A percentile compares a stretch with the other conserved stretches of the same genome.
These are phyloP conservation scores for Watsonalla cultraria DNA, from an alignment of 2,888 invertebrate species.

Conservation along the genomic window DNA sequence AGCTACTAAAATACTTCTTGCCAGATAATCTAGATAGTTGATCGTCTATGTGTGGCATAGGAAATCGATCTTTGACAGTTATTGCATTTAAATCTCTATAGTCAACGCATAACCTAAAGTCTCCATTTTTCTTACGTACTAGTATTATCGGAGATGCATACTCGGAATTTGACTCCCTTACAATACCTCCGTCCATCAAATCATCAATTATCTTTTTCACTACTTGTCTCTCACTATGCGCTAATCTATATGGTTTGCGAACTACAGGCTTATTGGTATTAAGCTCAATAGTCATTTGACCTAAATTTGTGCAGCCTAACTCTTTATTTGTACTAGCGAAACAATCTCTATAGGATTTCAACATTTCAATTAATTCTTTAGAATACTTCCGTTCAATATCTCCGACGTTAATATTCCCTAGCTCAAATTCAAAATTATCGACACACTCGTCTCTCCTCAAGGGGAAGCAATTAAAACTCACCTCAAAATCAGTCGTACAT, in stretches of 20 bases:
- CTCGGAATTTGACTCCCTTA: constrained; percentile 17
- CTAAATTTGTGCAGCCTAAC: constrained; percentile 17
- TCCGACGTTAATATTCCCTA: too few relatives aligned
- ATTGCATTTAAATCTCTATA: constrained; percentile 20
- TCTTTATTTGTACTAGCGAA: constrained; percentile 16
- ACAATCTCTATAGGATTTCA: constrained; percentile 1
- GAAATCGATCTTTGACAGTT: constrained; percentile 22
- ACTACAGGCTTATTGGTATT: constrained; percentile 13
- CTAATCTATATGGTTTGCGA: constrained; percentile 13
- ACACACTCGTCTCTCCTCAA: too few relatives aligned
- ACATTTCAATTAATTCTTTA: too few relatives aligned
- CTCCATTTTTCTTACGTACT: constrained; percentile 23
- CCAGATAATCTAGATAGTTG: constrained; percentile 18
- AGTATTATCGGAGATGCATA: constrained; percentile 22
- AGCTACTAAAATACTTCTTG: constrained; percentile 17
- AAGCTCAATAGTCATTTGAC: constrained; percentile 18
- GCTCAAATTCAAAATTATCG: too few relatives aligned
- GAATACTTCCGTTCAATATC: too few relatives aligned
- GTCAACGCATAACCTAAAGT: constrained; percentile 22
- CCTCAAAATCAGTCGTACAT: not conserved
- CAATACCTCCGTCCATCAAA: constrained; percentile 21
- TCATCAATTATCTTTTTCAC: constrained; percentile 15
- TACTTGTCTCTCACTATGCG: constrained; percentile 9
- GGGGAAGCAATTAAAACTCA: not conserved
- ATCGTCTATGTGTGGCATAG: constrained; percentile 24